Conservation (phyloP, 1,140 invertebrate species). For the Drosophila hydei region DNA sequence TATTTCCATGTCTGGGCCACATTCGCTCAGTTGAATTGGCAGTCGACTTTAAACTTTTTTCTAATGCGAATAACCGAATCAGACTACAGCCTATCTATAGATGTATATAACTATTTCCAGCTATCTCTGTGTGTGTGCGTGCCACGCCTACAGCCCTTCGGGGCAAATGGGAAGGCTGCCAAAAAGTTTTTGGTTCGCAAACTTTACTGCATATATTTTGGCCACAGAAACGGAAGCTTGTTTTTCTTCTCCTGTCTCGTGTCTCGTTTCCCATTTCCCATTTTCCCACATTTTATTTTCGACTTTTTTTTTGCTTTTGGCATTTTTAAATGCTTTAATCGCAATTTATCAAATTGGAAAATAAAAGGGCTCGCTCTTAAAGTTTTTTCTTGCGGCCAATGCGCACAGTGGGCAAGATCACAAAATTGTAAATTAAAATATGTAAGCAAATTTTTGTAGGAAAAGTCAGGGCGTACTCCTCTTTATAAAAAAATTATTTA, state of each 20-base stretch:
- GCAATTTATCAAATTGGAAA: conserved; percentile 79
- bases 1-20: conserved; percentile 66
- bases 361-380: conserved; percentile 35
- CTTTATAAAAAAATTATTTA: no score
- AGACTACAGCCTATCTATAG: conserved; percentile 31
- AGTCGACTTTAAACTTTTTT: conserved; percentile 49
- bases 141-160: conserved; percentile 15
- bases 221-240: conserved; percentile 76
- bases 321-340: conserved; percentile 77
- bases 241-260: conserved; percentile 77
- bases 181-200: conserved; percentile 76
- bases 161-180: conserved; percentile 54
- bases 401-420: no score
- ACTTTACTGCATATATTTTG: conserved; percentile 79
- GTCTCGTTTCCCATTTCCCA: conserved; percentile 61
- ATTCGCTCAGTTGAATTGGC: conserved; percentile 36
- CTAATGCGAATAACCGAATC: conserved; percentile 39
- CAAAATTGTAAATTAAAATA: no score
- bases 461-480: no score
- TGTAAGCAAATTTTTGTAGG: no score
- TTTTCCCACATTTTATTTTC: conserved; percentile 38
- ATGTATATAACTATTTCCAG: background rate
- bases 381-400: conserved; percentile 7
- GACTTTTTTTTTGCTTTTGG: conserved; percentile 4
- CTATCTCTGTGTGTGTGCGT: conserved; percentile 7